Percentiles rank a stretch among this genome's conserved stretches.
These are phyloP conservation scores for Syngnathoides biaculeatus DNA, from an alignment of 2,113 vertebrate species.

Conservation along the genomic window DNA sequence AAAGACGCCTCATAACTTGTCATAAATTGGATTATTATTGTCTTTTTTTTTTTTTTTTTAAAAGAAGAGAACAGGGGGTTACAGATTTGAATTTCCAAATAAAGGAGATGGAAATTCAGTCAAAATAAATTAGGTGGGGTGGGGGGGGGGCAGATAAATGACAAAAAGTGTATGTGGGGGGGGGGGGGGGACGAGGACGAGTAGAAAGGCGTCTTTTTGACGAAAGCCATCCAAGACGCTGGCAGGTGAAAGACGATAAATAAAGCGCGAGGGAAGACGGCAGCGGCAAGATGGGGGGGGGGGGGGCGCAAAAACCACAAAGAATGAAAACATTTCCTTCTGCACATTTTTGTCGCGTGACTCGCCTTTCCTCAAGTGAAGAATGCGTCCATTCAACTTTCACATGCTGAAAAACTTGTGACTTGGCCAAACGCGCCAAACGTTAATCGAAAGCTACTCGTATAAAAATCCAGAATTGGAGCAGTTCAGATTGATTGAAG, in stretches of 20 bases:
- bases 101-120: not conserved
- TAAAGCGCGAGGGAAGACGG: not conserved
- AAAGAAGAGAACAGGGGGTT: not conserved
- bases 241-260: not conserved
- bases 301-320: not conserved
- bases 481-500: too few relatives aligned
- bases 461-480: too few relatives aligned
- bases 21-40: not conserved
- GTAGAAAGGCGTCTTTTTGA: not conserved
- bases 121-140: not conserved
- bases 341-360: constrained; percentile 32
- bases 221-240: not conserved
- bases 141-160: not conserved
- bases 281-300: not conserved
- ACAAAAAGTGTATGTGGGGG: not conserved
- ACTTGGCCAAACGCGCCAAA: too few relatives aligned
- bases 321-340: constrained; percentile 9
- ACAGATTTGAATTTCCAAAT: not conserved
- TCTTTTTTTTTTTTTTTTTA: not conserved
- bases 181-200: not conserved
- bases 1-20: not conserved
- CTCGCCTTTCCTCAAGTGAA: constrained; percentile 12
- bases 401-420: too few relatives aligned
- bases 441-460: too few relatives aligned
- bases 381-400: constrained; percentile 7